Evolutionary conservation across 2,797 vertebrate genomes (phyloP).

Genomic region (Xiphophorus birchmanni): DNA sequence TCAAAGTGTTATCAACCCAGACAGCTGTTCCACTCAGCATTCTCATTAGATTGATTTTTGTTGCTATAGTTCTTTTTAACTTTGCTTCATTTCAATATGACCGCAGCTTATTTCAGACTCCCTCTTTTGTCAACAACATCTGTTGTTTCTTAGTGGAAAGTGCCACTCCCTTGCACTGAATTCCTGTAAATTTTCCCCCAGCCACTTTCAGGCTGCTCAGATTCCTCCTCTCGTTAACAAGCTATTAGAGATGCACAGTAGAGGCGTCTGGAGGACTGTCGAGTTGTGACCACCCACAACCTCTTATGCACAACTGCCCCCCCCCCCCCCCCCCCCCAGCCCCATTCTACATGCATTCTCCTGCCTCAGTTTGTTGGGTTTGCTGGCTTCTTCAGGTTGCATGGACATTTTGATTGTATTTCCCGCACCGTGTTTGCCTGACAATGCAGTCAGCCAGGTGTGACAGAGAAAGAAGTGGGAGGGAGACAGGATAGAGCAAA

Average conservation of each 20-base stretch:
- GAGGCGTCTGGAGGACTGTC: conserved; percentile 48
- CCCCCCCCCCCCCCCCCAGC: no score
- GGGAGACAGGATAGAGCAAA: conserved; percentile 8
- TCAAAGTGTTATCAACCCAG: conserved; percentile 57
- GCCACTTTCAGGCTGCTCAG: conserved; percentile 9
- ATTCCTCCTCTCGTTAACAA: conserved; percentile 56
- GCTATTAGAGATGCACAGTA: conserved; percentile 26
- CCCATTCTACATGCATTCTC: conserved; percentile 18
- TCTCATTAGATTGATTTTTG: conserved; percentile 75
- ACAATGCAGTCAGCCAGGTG: conserved; percentile 51
- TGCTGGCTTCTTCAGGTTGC: conserved; percentile 37
- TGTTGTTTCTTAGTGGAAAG: conserved; percentile 52
- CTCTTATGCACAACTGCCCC: not conserved
- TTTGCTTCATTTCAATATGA: conserved; percentile 63
- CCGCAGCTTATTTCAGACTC: conserved; percentile 49
- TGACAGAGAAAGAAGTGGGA: conserved; percentile 33
- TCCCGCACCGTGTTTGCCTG: conserved; percentile 25
- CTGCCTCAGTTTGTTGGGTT: conserved; percentile 31
- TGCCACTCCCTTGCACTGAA: not conserved
- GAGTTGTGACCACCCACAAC: not conserved
- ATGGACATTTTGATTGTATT: conserved; percentile 33
- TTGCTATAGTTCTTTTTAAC: conserved; percentile 64
- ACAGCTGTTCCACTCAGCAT: conserved; percentile 76
- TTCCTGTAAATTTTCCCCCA: conserved; percentile 41
- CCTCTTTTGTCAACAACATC: conserved; percentile 76